phyloP scores from a whole-genome alignment of 1,140 invertebrate genomes.

The Drosophila nannoptera region DNA sequence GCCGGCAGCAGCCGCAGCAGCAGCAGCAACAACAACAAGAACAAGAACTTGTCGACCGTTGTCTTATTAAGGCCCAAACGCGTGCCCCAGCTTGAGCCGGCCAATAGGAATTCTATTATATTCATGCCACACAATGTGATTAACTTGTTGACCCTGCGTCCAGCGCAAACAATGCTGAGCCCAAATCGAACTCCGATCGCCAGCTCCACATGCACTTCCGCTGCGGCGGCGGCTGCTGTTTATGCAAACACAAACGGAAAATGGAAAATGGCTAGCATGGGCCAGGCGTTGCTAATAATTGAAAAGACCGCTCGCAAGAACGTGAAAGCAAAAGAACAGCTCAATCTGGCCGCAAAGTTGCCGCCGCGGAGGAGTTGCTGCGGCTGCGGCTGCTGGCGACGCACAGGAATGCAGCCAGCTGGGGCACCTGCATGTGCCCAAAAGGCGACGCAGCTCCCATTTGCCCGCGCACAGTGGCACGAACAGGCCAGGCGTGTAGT shows the following conservation, averaged over 20 bases:
- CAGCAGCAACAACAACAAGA: slow-evolving; percentile 20
- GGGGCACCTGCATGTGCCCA: slow-evolving; percentile 53
- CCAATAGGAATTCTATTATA: slow-evolving; percentile 73
- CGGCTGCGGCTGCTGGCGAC: slow-evolving; percentile 35
- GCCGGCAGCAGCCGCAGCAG: slow-evolving; percentile 18
- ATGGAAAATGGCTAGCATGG: slow-evolving; percentile 46
- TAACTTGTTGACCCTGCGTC: slow-evolving; percentile 71
- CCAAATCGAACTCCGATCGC: slow-evolving; percentile 40
- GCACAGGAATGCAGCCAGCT: slow-evolving; percentile 53
- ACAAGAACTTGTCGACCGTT: slow-evolving; percentile 15
- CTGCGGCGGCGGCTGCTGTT: slow-evolving; percentile 53
- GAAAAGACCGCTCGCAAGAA: slow-evolving; percentile 40
- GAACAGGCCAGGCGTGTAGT: neutral
- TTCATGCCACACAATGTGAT: slow-evolving; percentile 73
- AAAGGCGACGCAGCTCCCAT: slow-evolving; percentile 14
- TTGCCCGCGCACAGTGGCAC: slow-evolving; percentile 22
- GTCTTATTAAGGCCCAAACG: slow-evolving; percentile 48
- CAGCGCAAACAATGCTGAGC: slow-evolving; percentile 66
- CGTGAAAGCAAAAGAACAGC: slow-evolving; percentile 12
- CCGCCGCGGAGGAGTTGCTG: slow-evolving; percentile 26
- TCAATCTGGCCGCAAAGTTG: slow-evolving; percentile 51
- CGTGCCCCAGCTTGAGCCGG: slow-evolving; percentile 30
- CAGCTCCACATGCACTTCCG: slow-evolving; percentile 54
- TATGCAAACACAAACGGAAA: slow-evolving; percentile 64
- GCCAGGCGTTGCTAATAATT: slow-evolving; percentile 76